Evolutionary conservation across 1,140 invertebrate species (phyloP), one percentile per base, ranked within the genome.

Genomic region (Sogatella furcifera): DNA sequence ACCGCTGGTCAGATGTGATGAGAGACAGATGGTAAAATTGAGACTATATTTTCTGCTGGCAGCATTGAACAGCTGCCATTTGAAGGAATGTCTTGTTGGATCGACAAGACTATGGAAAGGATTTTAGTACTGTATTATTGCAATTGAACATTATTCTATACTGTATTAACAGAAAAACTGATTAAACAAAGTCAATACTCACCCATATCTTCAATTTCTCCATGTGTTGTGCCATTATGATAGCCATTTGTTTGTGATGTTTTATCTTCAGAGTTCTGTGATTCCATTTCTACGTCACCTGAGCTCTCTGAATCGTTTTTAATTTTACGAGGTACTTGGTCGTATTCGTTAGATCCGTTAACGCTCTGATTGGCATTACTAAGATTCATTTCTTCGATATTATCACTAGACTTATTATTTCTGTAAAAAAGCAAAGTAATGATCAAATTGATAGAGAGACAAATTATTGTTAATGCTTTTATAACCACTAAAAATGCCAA

Each of bases 221-320:
- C 71, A 15, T 68, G 64, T 59, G 71, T 74, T 70, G 78, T 82
- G 55, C 84, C 84, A 74, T 89, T 88, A 69, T 83, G 84, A 71
- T 80, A 82, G 61, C 78, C 81, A 71, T 81, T 83, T 62, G 72
- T 74, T 67, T 61, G 54, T 8, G 59, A 56, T 63, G 64, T 69
- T 44, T 71, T 73, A 19, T 71, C 67, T 43, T 75, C 71, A 38
- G 70, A n/a, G 15, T 44, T 17, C 9, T 53, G 70, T 22, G 74
- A 73, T 55, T 79, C 78, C 77, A 83, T 80, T 67, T 83, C 80
- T 55, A 82, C 74, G 67, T 83, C 80, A 58, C 74, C 74, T 9
- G 24, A 54, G n/a, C 52, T 42, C 5, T 60, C 59, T n/a, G 34
- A 49, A 13, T 60, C 59, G 11, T 41, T 62, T 57, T 64, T 66